Conservation (phyloP, 2,797 vertebrate genomes). For the Spizella passerina region DNA sequence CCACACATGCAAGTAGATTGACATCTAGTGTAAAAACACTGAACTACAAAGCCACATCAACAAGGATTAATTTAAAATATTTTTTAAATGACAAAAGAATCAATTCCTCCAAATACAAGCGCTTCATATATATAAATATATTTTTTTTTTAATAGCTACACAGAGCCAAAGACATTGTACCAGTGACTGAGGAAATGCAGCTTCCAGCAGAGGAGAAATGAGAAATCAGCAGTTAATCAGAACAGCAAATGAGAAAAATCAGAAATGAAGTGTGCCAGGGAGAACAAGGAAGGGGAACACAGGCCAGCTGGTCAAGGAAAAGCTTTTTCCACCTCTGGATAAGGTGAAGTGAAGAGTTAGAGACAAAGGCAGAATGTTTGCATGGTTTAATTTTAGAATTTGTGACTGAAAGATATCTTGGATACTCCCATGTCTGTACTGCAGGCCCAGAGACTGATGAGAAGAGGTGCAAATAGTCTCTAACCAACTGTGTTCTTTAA, state of each 20-base stretch:
- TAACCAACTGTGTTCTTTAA: neutral
- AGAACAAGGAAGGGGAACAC: neutral
- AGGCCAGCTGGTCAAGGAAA: neutral
- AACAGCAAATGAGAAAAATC: neutral
- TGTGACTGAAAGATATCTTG: neutral
- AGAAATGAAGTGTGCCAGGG: neutral
- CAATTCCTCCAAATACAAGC: neutral
- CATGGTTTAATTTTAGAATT: neutral
- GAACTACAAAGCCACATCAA: constrained; percentile 41
- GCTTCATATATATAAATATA: neutral
- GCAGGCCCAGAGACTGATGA: neutral
- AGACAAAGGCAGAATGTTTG: neutral
- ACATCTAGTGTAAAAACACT: constrained; percentile 69
- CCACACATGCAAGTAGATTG: constrained; percentile 47
- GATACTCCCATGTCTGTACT: neutral
- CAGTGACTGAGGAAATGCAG: neutral
- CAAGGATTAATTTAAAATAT: neutral
- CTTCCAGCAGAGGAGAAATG: neutral
- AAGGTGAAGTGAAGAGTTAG: neutral
- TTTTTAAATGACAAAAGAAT: neutral
- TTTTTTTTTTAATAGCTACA: neutral
- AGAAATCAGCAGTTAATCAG: neutral
- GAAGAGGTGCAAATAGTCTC: rapidly evolving
- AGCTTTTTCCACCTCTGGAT: neutral
- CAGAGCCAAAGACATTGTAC: neutral